Conservation (phyloP, 2,888 invertebrate species). For the Harpagoxenus sublaevis region DNA sequence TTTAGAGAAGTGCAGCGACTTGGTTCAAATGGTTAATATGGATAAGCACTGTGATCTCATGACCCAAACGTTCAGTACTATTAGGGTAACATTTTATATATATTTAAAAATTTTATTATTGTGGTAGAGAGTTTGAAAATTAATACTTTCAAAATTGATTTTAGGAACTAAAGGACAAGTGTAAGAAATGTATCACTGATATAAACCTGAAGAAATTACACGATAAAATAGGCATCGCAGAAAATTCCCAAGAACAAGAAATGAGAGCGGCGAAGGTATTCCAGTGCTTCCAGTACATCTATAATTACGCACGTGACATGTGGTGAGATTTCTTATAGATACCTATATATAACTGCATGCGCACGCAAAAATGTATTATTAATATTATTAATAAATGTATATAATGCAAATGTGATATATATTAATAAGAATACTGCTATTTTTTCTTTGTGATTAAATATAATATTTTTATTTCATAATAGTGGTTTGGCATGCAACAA, state of each 20-base stretch:
- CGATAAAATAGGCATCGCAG: constrained; percentile 70
- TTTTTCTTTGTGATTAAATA: background rate
- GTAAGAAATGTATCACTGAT: constrained; percentile 64
- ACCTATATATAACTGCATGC: background rate
- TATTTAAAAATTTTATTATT: background rate
- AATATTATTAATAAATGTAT: background rate
- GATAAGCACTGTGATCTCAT: constrained; percentile 76
- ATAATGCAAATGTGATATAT: background rate
- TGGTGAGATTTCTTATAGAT: constrained; percentile 72
- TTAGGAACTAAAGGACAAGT: constrained; percentile 76
- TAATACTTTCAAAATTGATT: constrained; percentile 37
- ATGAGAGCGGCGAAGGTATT: constrained; percentile 78
- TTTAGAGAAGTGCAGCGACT: constrained; percentile 77
- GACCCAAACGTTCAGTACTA: constrained; percentile 57
- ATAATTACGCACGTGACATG: constrained; percentile 79
- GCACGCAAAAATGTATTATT: background rate
- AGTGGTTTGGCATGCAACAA: constrained; percentile 78
- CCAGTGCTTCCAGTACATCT: constrained; percentile 79
- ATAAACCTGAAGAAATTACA: constrained; percentile 69
- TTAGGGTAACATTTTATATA: constrained; percentile 73
- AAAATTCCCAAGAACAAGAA: constrained; percentile 69
- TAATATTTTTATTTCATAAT: constrained; percentile 39
- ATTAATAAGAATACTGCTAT: background rate
- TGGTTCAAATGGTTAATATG: constrained; percentile 77
- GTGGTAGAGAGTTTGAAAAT: background rate